Evolutionary conservation across 2,888 invertebrate genomes (phyloP).

Genomic region (Gymnosoma rotundatum): DNA sequence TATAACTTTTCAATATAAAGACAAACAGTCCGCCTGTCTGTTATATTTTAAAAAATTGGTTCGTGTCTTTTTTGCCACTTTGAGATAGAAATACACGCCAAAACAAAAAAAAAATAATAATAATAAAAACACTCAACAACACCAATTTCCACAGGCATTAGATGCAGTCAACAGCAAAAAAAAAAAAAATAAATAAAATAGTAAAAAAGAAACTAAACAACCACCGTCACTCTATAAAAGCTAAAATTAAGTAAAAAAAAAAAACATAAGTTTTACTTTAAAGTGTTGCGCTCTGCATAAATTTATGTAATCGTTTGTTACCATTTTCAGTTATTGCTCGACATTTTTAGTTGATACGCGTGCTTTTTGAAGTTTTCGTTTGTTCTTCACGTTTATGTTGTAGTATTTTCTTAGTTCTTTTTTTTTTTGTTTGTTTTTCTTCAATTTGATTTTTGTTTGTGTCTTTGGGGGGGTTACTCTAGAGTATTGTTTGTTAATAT

Average conservation of each 20-base stretch:
- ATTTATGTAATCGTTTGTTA: conserved; percentile 81
- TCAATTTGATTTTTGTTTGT: conserved; percentile 11
- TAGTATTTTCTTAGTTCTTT: neutral
- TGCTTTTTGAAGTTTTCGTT: conserved; percentile 69
- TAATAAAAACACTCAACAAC: neutral
- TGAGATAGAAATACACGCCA: conserved; percentile 48
- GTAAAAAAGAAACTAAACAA: conserved; percentile 15
- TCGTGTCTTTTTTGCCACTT: conserved; percentile 67
- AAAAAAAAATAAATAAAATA: conserved; percentile 12
- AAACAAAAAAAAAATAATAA: neutral
- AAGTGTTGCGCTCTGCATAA: conserved; percentile 80
- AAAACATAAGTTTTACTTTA: conserved; percentile 74
- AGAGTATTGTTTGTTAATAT: conserved; percentile 71
- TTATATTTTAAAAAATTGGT: conserved; percentile 65
- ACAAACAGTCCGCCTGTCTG: conserved; percentile 1
- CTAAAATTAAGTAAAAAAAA: neutral
- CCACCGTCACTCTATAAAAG: conserved; percentile 23
- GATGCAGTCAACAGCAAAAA: conserved; percentile 6
- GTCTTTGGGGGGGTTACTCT: conserved; percentile 61
- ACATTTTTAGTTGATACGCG: conserved; percentile 71
- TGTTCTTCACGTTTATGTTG: conserved; percentile 51
- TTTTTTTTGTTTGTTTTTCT: neutral
- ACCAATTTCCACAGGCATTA: conserved; percentile 32
- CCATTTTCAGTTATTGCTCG: conserved; percentile 76
- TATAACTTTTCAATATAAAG: conserved; percentile 38